phyloP scores from a whole-genome alignment of 2,113 vertebrate species.

The Indicator indicator region DNA sequence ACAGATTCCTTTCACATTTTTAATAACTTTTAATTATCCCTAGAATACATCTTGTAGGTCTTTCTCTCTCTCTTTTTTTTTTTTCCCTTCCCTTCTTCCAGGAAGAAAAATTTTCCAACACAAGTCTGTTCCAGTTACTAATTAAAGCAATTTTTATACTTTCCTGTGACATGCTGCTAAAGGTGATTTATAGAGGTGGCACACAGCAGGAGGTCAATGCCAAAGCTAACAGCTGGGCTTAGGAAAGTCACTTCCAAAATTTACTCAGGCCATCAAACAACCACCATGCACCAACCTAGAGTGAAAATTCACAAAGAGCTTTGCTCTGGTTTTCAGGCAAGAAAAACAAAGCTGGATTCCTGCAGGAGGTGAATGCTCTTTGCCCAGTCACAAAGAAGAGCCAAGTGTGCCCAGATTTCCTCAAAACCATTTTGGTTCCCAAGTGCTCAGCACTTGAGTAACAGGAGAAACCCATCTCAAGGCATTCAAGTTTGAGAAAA shows the following conservation, averaged over 20 bases:
- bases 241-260: neutral
- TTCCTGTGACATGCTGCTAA: neutral
- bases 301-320: neutral
- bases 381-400: neutral
- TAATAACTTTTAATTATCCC: constrained; percentile 9
- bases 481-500: neutral
- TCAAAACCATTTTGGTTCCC: neutral
- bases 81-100: neutral
- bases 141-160: constrained; percentile 25
- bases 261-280: neutral
- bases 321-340: neutral
- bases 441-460: neutral
- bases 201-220: neutral
- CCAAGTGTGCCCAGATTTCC: neutral
- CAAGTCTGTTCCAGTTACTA: constrained; percentile 1
- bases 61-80: neutral
- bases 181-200: neutral
- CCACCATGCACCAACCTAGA: neutral
- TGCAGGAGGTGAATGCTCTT: neutral
- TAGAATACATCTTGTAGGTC: neutral
- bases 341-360: neutral
- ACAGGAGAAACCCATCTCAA: neutral
- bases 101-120: constrained; percentile 18
- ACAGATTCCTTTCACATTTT: neutral
- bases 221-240: neutral